Evolutionary conservation across 2,888 invertebrate genomes (phyloP), one percentile per base, ranked within the genome.

Genomic region (Caenorhabditis panamensis): DNA sequence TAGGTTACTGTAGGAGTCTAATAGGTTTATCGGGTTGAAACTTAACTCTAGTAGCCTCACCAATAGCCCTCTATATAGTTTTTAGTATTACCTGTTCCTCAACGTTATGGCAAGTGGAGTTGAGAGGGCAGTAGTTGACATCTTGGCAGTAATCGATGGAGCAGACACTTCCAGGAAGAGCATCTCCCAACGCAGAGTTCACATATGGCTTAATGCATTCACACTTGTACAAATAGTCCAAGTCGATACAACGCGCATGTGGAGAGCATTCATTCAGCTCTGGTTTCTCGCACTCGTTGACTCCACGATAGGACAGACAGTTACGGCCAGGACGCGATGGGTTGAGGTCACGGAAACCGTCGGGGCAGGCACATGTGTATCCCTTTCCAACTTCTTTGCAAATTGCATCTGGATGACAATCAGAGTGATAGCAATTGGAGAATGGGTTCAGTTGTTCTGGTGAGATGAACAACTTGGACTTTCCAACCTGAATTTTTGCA

Each of bases 41-140:
- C n/a, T n/a, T n/a, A n/a, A n/a, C n/a, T n/a, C n/a, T n/a, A n/a
- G n/a, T n/a, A n/a, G n/a, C n/a, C n/a, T n/a, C n/a, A n/a, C n/a
- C n/a, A n/a, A n/a, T n/a, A n/a, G n/a, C n/a, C n/a, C n/a, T n/a
- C n/a, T n/a, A n/a, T n/a, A n/a, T n/a, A n/a, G n/a, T n/a, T n/a
- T n/a, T n/a, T n/a, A n/a, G n/a, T n/a, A n/a, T 20, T 61, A 81
- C 82, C 76, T 87, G 77, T 31, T 87, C 81, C 13, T 86, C 94
- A 91, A 95, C 94, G 93, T 96, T 96, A 93, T 95, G 94, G 93
- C 96, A 96, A 86, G 95, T 95, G 82, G 96, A 96, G 92, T 96
- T 96, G 91, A 94, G 93, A 92, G 96, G 96, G 92, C 96, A 96
- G 91, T 94, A 94, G 92, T 96, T 95, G 76, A 90, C 88, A 72